Base-by-base conservation (phyloP, 2,113 vertebrate genomes). In the Nesogale talazaci region DNA sequence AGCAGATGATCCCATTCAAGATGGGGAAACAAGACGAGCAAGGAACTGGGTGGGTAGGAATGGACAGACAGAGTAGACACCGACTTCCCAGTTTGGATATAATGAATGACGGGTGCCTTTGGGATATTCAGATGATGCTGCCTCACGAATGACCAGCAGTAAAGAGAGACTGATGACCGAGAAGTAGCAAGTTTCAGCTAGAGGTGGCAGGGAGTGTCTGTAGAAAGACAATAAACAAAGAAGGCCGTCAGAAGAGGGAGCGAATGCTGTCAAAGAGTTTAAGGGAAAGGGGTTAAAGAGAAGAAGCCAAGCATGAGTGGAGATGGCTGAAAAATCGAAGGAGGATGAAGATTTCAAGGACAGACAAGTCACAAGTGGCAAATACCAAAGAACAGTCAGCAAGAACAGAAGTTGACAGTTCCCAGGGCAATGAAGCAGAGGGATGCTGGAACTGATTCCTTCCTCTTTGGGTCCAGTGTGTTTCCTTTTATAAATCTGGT, bases 261-360 rank as follows among this genome's bases (percentile, higher is more conserved):
- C 2, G 46, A 57, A 14, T 6, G 23, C 0, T 11, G 4, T 56
- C 20, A 67, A 82, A 40, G 10, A 31, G 52, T 46, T 63, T 36
- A 20, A 12, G 22, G 59, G 6, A 61, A 46, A 74, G 20, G 36
- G 31, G 77, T 25, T 16, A 14, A 82, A 85, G 63, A 79, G 29
- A 27, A 92, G 46, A 65, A 1, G 38, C 76, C 34, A 77, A 40
- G 84, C 15, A 34, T 20, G 23, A 90, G 5, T 79, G 57, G 22
- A 29, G 10, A 88, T n/a, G 29, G 27, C 20, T 85, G 29, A 10
- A 65, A 84, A 90, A 70, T 40, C 84, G 56, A 89, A 63, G 65
- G 29, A 63, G 56, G 40, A 42, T 86, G 67, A 88, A 85, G 77
- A 34, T 92, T 56, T 91, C 77, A 83, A 88, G 57, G 29, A 91